A percentile compares a stretch with the other conserved stretches of the same genome.
Conservation (phyloP, 2,797 vertebrate genomes). For the Caiman crocodilus region DNA sequence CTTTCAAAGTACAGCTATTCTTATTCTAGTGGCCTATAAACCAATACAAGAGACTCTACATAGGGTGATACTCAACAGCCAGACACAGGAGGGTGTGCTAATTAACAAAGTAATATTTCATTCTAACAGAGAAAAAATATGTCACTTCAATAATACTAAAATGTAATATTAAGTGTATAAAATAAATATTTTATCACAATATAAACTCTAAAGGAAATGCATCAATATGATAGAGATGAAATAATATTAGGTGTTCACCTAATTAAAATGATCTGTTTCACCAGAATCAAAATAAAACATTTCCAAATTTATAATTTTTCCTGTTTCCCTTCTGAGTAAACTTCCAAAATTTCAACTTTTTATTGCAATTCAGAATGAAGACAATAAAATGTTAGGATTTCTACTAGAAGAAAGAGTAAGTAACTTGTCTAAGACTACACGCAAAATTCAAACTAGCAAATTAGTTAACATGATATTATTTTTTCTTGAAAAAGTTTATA, state of each 20-base stretch:
- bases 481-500: conserved; percentile 17
- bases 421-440: not conserved
- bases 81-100: not conserved
- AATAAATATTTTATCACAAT: not conserved
- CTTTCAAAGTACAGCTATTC: too few relatives aligned
- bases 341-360: not conserved
- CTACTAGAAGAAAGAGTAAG: not conserved
- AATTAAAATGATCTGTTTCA: not conserved
- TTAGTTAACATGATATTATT: not conserved
- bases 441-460: not conserved
- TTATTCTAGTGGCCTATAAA: too few relatives aligned
- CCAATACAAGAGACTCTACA: too few relatives aligned
- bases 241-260: not conserved
- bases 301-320: too few relatives aligned
- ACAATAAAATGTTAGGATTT: not conserved
- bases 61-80: too few relatives aligned
- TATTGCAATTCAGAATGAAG: fast-evolving
- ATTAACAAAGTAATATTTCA: too few relatives aligned
- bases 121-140: too few relatives aligned
- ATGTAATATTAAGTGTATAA: not conserved
- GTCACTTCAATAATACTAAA: too few relatives aligned
- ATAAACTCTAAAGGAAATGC: not conserved
- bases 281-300: too few relatives aligned
- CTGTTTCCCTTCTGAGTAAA: not conserved
- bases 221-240: not conserved